Evolutionary conservation across 2,797 vertebrate genomes (phyloP), one percentile per base, ranked within the genome.

Genomic region (Sternarchorhynchus goeldii): DNA sequence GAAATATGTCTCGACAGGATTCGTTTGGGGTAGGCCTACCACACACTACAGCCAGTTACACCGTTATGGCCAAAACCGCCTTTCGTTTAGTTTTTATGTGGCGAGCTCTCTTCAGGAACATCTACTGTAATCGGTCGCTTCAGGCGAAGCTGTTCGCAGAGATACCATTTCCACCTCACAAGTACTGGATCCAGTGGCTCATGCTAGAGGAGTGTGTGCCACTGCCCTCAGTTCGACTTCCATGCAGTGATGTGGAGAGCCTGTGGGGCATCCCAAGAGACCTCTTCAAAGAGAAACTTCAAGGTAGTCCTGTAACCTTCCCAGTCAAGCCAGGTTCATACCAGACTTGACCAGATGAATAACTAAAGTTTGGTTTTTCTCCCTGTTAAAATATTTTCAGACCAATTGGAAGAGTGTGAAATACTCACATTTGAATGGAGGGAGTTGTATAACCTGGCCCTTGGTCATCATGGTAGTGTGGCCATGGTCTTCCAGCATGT

Each of bases 121-220:
- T 91, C 60, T 81, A 89, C 76, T 80, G 86, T 62, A 92, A 86
- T 81, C 87, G 86, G 6, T 83, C 85, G 4, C 87, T 92, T 69
- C 88, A 91, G 81, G 85, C 86, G 70, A 81, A 90, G 77, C 86
- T 92, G 67, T 92, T 90, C 6, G 83, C 88, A 14, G 82, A 85
- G 68, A 34, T 64, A 1, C 73, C 20, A 0, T 36, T 50, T 2
- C 67, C 16, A 0, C 82, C 90, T 0, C 82, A 78, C 32, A 84
- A 77, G 66, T 76, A 70, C 79, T 90, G 87, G 89, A 12, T 81
- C 34, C 87, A 84, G 82, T 86, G 90, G 82, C 75, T 88, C 1
- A 86, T 88, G 2, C 79, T 91, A 67, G 89, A 91, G 83, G 86
- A 88, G 60, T 82, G 57, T 10, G 89, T 90, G 5, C 85, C 86